phyloP scores from a whole-genome alignment of 2,797 vertebrate species.

The Cynopterus sphinx region DNA sequence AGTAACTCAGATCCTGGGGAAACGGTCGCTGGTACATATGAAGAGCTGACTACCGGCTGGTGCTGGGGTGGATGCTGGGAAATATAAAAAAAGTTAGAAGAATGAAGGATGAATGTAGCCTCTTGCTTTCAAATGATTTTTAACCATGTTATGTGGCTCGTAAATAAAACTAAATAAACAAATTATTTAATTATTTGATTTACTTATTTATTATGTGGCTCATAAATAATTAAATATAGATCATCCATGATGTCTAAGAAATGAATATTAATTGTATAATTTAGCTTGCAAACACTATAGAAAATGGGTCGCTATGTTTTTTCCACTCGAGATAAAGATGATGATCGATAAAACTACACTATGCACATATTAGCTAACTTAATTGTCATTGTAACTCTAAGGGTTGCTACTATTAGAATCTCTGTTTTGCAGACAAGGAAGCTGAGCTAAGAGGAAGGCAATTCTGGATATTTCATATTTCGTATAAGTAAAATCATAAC shows the following conservation, averaged over 20 bases:
- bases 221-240: background rate
- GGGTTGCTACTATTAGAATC: background rate
- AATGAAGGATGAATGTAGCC: background rate
- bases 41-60: background rate
- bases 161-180: background rate
- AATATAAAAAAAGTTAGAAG: background rate
- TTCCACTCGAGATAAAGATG: background rate
- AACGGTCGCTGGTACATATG: background rate
- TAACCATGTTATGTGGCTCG: background rate
- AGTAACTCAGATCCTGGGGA: background rate
- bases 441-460: background rate
- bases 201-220: background rate
- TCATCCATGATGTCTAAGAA: background rate
- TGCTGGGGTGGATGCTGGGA: background rate
- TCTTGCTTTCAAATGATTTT: background rate
- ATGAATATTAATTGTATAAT: background rate
- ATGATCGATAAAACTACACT: background rate
- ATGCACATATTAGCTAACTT: background rate
- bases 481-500: background rate
- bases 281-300: background rate
- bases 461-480: background rate
- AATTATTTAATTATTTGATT: background rate
- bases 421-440: background rate
- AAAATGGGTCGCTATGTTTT: background rate
- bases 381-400: background rate